Evolutionary conservation across 2,888 invertebrate species (phyloP).

Genomic region (Cosmorhoe ocellata): DNA sequence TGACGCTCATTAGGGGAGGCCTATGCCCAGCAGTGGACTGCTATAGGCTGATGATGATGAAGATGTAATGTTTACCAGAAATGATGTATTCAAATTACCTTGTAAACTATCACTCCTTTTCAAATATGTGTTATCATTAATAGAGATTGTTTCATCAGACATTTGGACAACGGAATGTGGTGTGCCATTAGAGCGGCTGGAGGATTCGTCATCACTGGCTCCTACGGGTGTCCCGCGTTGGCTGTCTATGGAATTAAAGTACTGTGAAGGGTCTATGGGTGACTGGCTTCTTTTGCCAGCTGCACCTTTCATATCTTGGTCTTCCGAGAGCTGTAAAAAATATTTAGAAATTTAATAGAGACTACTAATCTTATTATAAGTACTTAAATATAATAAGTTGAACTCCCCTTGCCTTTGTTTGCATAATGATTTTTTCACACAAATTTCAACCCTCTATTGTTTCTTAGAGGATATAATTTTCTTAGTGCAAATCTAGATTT

Average conservation of each 20-base stretch:
- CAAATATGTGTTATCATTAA: slow-evolving; percentile 69
- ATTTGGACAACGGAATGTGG: slow-evolving; percentile 88
- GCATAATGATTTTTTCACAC: too few species aligned
- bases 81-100: slow-evolving; percentile 46
- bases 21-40: too few species aligned
- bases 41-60: too few species aligned
- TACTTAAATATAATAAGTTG: too few species aligned
- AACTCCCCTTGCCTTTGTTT: too few species aligned
- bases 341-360: too few species aligned
- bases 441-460: too few species aligned
- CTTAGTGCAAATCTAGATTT: too few species aligned
- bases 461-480: too few species aligned
- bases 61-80: too few species aligned
- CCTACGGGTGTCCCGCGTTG: slow-evolving; percentile 74
- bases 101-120: slow-evolving; percentile 74
- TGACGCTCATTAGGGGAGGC: too few species aligned
- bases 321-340: slow-evolving; percentile 69
- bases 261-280: slow-evolving; percentile 66
- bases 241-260: slow-evolving; percentile 56
- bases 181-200: slow-evolving; percentile 75
- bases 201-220: slow-evolving; percentile 79
- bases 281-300: slow-evolving; percentile 69
- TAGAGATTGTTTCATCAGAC: slow-evolving; percentile 72
- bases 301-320: slow-evolving; percentile 77
- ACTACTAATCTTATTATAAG: too few species aligned